Evolutionary conservation across 2,797 vertebrate species (phyloP), one percentile per base, ranked within the genome.

Genomic region (Botia almorhae): DNA sequence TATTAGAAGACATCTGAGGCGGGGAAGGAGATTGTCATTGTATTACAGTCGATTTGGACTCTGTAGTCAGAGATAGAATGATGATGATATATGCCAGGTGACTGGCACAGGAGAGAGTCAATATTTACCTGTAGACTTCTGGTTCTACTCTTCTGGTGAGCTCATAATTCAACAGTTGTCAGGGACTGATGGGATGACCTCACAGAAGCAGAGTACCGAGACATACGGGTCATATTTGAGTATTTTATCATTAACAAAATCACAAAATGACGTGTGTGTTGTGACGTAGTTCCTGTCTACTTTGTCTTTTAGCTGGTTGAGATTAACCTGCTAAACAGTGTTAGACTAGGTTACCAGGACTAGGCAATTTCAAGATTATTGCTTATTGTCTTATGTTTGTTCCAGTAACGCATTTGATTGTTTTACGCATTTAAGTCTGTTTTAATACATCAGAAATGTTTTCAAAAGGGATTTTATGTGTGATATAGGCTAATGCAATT

Each of bases 111-210:
- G 12, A 7, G 16, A 63, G 63, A 63, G 72, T 50, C 58, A 50
- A 29, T 74, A 50, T 74, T 74, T 26, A 50, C 61, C 56, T 33
- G 3, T 64, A 63, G 39, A 23, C 6, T 23, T 43, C 14, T 16
- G 50, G 50, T 51, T 51, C 16, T 23, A 11, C 61, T 63, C 69
- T 17, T 12, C 48, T 46, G 55, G 11, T 51, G 39, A 43, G 21
- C n/a, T 48, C 55, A 53, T 61, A 64, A 81, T 58, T 81, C 23
- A 69, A 10, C 21, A 68, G 23, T 58, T 72, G 71, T 68, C 23
- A 71, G n/a, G 36, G 39, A 13, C 2, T 4, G 36, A 13, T 36
- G 13, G n/a, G 4, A 74, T 64, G 58, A 60, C 26, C 61, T 72
- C 68, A 72, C 33, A 39, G 29, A 6, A 16, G 33, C 55, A 56